These are phyloP conservation scores for Beris chalybata DNA, from an alignment of 2,888 invertebrate genomes.

Conservation along the genomic window DNA sequence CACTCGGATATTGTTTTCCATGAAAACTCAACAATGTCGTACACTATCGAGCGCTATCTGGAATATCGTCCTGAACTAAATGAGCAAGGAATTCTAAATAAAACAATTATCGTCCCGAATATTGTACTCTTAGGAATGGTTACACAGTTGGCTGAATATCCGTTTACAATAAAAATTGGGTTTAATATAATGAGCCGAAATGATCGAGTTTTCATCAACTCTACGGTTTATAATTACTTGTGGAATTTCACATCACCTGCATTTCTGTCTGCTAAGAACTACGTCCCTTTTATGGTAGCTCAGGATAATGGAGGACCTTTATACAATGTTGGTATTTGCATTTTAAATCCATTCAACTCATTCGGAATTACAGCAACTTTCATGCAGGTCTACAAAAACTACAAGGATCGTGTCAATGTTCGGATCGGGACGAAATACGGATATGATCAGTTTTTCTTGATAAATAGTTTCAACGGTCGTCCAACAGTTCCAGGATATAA, in stretches of 20 bases:
- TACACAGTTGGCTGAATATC: slow-evolving; percentile 61
- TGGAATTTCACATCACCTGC: slow-evolving; percentile 70
- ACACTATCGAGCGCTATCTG: slow-evolving; percentile 61
- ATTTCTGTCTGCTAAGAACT: slow-evolving; percentile 59
- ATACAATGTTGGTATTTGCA: slow-evolving; percentile 58
- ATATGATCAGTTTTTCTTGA: slow-evolving; percentile 63
- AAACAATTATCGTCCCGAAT: slow-evolving; percentile 56
- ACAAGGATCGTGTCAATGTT: slow-evolving; percentile 65
- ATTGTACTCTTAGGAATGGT: slow-evolving; percentile 60
- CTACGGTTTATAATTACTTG: slow-evolving; percentile 64
- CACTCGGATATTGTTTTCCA: slow-evolving; percentile 41
- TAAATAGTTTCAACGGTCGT: slow-evolving; percentile 62
- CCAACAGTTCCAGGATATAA: slow-evolving; percentile 62
- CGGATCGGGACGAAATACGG: slow-evolving; percentile 64
- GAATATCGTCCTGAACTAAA: slow-evolving; percentile 64
- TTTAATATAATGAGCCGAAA: slow-evolving; percentile 60
- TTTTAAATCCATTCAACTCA: not conserved
- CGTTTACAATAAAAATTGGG: slow-evolving; percentile 59
- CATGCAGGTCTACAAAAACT: slow-evolving; percentile 65
- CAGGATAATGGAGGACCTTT: slow-evolving; percentile 68
- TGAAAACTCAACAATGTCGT: slow-evolving; percentile 51
- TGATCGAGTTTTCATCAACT: slow-evolving; percentile 59
- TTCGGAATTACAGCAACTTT: not conserved
- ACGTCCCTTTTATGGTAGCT: slow-evolving; percentile 65
- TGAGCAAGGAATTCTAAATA: slow-evolving; percentile 59